Conservation (phyloP, 1,140 invertebrate genomes). For the Caenorhabditis latens region DNA sequence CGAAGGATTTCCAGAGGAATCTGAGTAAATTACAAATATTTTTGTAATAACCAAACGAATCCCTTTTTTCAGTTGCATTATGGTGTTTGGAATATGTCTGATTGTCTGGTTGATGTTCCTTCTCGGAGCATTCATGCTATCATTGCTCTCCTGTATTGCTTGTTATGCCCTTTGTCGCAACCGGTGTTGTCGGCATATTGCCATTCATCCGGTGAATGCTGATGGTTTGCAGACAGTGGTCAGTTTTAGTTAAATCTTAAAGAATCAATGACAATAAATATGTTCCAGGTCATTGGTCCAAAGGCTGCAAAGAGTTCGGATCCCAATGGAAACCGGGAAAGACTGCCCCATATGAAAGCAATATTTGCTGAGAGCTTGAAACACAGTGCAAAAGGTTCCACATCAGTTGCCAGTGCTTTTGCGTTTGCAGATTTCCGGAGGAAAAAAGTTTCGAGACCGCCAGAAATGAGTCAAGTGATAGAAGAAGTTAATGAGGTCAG, state of each 20-base stretch:
- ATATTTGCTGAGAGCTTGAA: conserved; percentile 55
- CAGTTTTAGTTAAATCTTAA: background rate
- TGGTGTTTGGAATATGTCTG: conserved; percentile 57
- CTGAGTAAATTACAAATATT: conserved; percentile 4
- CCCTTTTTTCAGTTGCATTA: conserved; percentile 58
- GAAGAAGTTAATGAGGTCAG: background rate
- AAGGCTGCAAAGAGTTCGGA: conserved; percentile 32
- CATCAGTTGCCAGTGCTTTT: conserved; percentile 31
- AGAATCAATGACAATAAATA: background rate
- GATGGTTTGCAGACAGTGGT: conserved; percentile 28
- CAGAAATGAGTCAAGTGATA: conserved; percentile 47
- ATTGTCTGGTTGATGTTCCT: conserved; percentile 56
- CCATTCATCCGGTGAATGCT: conserved; percentile 13
- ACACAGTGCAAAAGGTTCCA: conserved; percentile 41
- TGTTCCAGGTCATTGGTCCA: background rate
- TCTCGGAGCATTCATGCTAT: conserved; percentile 10
- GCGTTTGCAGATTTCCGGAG: conserved; percentile 13
- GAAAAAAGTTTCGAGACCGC: conserved; percentile 47
- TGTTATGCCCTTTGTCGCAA: conserved; percentile 40
- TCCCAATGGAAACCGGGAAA: conserved; percentile 1
- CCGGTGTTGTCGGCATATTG: conserved; percentile 3
- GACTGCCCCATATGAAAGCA: conserved; percentile 32
- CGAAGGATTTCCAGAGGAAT: conserved; percentile 49
- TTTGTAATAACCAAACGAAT: background rate
- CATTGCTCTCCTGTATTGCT: background rate